phyloP scores from a whole-genome alignment of 2,888 invertebrate genomes.

The Oxytorus armatus region DNA sequence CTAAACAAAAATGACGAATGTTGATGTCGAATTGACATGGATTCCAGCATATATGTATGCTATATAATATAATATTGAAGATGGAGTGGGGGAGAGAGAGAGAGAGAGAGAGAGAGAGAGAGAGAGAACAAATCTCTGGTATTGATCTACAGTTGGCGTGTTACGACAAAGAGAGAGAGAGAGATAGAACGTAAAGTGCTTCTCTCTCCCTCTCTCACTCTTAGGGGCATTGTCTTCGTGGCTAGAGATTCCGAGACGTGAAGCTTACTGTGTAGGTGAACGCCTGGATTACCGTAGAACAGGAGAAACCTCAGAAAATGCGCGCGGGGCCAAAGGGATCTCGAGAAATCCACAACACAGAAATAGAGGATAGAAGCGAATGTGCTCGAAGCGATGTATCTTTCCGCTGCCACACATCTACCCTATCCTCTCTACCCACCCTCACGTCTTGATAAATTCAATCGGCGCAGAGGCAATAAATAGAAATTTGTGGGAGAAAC shows the following conservation, averaged over 20 bases:
- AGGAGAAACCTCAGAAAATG: slow-evolving; percentile 58
- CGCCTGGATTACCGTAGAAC: slow-evolving; percentile 61
- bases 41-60: background rate
- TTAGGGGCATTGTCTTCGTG: slow-evolving; percentile 59
- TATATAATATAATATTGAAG: background rate
- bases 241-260: slow-evolving; percentile 50
- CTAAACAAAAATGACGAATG: background rate
- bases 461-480: slow-evolving; percentile 52
- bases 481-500: slow-evolving; percentile 42
- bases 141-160: slow-evolving; percentile 63
- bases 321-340: slow-evolving; percentile 39
- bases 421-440: background rate
- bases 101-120: slow-evolving; percentile 21
- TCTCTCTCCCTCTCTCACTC: slow-evolving; percentile 44
- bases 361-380: slow-evolving; percentile 11
- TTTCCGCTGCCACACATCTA: background rate
- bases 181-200: slow-evolving; percentile 34
- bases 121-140: slow-evolving; percentile 49
- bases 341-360: slow-evolving; percentile 45
- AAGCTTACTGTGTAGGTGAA: slow-evolving; percentile 49
- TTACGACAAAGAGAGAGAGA: slow-evolving; percentile 14
- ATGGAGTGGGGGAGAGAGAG: slow-evolving; percentile 6
- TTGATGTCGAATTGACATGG: background rate
- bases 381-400: slow-evolving; percentile 26
- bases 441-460: slow-evolving; percentile 52